These are phyloP conservation scores for Eupeodes latifasciatus DNA, from an alignment of 2,888 invertebrate genomes.

Conservation along the genomic window DNA sequence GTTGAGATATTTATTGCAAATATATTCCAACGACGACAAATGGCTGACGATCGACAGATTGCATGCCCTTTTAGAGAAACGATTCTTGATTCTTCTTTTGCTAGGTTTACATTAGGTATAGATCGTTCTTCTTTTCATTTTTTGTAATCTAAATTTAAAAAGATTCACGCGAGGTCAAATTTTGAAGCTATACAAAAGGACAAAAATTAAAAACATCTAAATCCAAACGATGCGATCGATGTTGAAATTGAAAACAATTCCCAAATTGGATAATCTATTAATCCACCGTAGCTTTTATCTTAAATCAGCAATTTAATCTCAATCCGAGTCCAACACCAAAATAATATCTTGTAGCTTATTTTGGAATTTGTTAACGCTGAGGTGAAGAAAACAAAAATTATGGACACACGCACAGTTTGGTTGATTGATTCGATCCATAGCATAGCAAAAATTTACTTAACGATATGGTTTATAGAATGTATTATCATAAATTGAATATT, in stretches of 20 bases:
- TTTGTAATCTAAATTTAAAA: conserved; percentile 28
- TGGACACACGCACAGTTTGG: conserved; percentile 29
- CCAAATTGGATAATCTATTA: conserved; percentile 56
- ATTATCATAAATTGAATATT: conserved; percentile 38
- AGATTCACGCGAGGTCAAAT: conserved; percentile 24
- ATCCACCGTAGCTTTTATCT: conserved; percentile 50
- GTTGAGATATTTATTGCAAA: conserved; percentile 51
- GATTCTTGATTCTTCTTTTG: conserved; percentile 7
- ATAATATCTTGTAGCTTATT: not conserved
- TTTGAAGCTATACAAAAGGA: not conserved
- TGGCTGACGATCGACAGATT: conserved; percentile 5
- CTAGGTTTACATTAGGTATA: not conserved
- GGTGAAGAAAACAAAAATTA: conserved; percentile 40
- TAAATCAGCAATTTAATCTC: conserved; percentile 39
- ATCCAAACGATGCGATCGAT: not conserved
- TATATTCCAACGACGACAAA: not conserved
- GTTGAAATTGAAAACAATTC: conserved; percentile 39
- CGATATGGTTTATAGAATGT: conserved; percentile 24
- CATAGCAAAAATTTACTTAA: not conserved
- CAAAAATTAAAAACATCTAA: conserved; percentile 1
- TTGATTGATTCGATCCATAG: conserved; percentile 53
- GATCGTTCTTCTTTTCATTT: not conserved
- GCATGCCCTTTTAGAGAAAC: not conserved
- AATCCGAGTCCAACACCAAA: not conserved
- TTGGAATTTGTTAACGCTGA: conserved; percentile 27